phyloP scores from a whole-genome alignment of 2,888 invertebrate species.

The Limenitis camilla region DNA sequence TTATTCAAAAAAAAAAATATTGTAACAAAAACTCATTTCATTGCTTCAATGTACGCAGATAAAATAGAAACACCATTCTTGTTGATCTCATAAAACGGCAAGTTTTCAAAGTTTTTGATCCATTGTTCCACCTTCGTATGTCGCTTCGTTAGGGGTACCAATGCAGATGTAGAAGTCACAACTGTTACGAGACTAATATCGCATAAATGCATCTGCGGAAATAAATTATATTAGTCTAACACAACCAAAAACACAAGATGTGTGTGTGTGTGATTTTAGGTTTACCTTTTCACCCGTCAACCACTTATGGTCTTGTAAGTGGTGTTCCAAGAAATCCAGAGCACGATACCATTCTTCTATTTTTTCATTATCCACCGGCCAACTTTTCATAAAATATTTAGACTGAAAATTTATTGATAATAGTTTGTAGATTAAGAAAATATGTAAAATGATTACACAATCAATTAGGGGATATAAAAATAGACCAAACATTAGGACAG shows the following conservation, averaged over 20 bases:
- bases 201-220: constrained; percentile 51
- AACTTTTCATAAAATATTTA: constrained; percentile 44
- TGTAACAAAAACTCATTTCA: constrained; percentile 7
- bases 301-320: constrained; percentile 38
- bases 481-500: too few relatives aligned
- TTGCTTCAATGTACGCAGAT: constrained; percentile 29
- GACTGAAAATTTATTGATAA: constrained; percentile 39
- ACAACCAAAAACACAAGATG: not conserved
- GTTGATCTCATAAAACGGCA: constrained; percentile 47
- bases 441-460: too few relatives aligned
- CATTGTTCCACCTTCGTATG: constrained; percentile 52
- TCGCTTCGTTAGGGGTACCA: constrained; percentile 49
- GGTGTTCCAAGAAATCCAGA: constrained; percentile 46
- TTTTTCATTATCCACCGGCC: constrained; percentile 31
- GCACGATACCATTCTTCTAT: constrained; percentile 40
- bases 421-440: too few relatives aligned
- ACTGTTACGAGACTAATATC: constrained; percentile 63
- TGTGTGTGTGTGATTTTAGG: not conserved
- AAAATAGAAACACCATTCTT: constrained; percentile 40
- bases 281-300: constrained; percentile 50
- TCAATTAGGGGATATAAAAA: too few relatives aligned
- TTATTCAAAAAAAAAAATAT: not conserved
- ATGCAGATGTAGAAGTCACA: constrained; percentile 51
- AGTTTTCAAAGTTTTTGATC: constrained; percentile 42
- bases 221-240: constrained; percentile 2